Conservation (phyloP, 2,797 vertebrate species). For the Mus minutoides region DNA sequence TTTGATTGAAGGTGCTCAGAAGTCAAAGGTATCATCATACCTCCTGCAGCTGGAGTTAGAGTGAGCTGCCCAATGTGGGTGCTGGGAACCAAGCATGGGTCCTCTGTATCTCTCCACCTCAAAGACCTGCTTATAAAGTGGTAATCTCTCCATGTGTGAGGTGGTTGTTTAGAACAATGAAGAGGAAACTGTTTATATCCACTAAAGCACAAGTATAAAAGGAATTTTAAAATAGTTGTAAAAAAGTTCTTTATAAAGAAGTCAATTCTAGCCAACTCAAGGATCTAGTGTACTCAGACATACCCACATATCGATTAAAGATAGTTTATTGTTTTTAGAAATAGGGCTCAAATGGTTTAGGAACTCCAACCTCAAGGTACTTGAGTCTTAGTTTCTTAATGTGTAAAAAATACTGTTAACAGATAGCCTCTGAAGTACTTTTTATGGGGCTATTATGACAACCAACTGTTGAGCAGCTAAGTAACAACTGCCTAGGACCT, state of each 20-base stretch:
- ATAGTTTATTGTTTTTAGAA: constrained; percentile 25
- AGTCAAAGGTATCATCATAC: background rate
- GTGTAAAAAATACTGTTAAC: constrained; percentile 43
- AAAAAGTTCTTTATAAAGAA: constrained; percentile 32
- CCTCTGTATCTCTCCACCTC: background rate
- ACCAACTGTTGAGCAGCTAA: constrained; percentile 7
- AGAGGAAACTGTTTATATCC: constrained; percentile 8
- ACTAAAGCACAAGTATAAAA: constrained; percentile 3
- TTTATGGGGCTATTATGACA: background rate
- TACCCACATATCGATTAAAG: background rate
- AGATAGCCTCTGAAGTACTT: background rate
- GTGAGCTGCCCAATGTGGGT: background rate
- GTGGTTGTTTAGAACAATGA: constrained; percentile 16
- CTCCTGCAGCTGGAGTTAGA: background rate
- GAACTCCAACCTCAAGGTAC: background rate
- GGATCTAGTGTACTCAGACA: background rate
- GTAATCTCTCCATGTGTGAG: constrained; percentile 39
- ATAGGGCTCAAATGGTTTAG: background rate
- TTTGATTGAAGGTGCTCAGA: too few relatives aligned
- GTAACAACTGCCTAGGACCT: background rate
- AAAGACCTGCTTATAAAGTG: constrained; percentile 37
- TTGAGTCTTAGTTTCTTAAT: background rate
- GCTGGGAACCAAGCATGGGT: background rate
- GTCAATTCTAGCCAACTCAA: constrained; percentile 30
- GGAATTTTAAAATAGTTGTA: constrained; percentile 3